Percentiles rank a stretch among this genome's conserved stretches.
These are phyloP conservation scores for Rhopalosiphum padi DNA, from an alignment of 1,140 invertebrate species.

Conservation along the genomic window DNA sequence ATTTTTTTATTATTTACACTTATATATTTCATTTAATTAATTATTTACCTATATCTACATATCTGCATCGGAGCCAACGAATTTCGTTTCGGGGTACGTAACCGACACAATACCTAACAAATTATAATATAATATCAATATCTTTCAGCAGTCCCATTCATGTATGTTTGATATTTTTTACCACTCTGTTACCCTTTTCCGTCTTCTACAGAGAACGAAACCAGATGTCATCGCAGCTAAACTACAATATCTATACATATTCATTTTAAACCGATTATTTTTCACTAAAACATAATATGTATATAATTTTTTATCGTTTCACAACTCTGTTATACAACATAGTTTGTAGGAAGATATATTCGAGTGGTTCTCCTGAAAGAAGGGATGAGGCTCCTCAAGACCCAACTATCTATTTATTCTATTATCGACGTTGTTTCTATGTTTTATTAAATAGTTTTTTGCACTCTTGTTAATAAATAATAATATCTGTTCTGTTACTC, in stretches of 20 bases:
- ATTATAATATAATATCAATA: not conserved
- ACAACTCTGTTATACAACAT: not conserved
- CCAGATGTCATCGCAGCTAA: not conserved
- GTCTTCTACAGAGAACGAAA: not conserved
- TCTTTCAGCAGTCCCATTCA: not conserved
- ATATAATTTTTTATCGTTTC: not conserved
- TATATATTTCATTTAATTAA: not conserved
- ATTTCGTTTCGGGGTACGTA: slow-evolving; percentile 21
- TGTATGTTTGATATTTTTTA: not conserved
- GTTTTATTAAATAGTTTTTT: too few species aligned
- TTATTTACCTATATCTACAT: not conserved
- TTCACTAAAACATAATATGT: not conserved
- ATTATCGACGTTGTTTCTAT: not conserved
- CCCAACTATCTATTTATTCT: not conserved
- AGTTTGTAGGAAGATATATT: not conserved
- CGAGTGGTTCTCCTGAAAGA: not conserved
- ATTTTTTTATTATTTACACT: not conserved
- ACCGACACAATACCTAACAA: not conserved
- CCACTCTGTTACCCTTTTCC: not conserved
- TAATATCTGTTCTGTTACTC: not conserved
- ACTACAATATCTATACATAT: not conserved
- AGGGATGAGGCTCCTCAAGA: not conserved
- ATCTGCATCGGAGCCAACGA: not conserved
- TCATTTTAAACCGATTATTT: not conserved
- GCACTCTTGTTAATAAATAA: too few species aligned